Evolutionary conservation across 2,888 invertebrate species (phyloP).

Genomic region (Aromia moschata): DNA sequence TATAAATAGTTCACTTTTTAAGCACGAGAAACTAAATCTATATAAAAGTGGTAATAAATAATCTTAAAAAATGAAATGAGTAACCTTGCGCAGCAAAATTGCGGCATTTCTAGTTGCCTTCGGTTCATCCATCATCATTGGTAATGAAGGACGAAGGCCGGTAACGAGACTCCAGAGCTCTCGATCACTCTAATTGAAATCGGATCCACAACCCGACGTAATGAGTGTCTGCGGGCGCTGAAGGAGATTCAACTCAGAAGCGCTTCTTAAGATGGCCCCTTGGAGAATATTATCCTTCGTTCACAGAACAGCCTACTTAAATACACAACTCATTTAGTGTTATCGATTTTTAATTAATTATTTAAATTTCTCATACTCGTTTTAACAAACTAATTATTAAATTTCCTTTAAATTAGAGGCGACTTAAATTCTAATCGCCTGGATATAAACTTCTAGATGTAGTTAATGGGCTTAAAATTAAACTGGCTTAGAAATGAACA

Average conservation of each 20-base stretch:
- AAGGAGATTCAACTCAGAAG: constrained; percentile 45
- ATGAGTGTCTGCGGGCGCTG: constrained; percentile 55
- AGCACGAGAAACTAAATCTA: too few species aligned
- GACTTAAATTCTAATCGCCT: neutral
- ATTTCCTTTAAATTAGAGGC: neutral
- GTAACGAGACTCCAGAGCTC: constrained; percentile 60
- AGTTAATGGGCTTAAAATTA: too few species aligned
- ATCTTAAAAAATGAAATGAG: neutral
- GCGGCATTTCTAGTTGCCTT: constrained; percentile 6
- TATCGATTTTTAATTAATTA: constrained; percentile 56
- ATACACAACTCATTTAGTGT: constrained; percentile 55
- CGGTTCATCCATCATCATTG: constrained; percentile 57
- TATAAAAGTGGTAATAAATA: too few species aligned
- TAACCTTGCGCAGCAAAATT: neutral
- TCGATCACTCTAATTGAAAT: constrained; percentile 64
- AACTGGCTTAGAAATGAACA: too few species aligned
- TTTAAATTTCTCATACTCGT: constrained; percentile 39
- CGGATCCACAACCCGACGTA: constrained; percentile 57
- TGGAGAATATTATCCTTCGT: constrained; percentile 57
- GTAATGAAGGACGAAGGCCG: constrained; percentile 57
- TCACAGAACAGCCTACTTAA: constrained; percentile 51
- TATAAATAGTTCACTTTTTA: too few species aligned
- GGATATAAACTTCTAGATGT: neutral
- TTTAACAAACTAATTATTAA: constrained; percentile 15
- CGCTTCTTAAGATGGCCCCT: constrained; percentile 55